These are phyloP conservation scores for Hyposoter didymator DNA, from an alignment of 2,888 invertebrate species.

Conservation along the genomic window DNA sequence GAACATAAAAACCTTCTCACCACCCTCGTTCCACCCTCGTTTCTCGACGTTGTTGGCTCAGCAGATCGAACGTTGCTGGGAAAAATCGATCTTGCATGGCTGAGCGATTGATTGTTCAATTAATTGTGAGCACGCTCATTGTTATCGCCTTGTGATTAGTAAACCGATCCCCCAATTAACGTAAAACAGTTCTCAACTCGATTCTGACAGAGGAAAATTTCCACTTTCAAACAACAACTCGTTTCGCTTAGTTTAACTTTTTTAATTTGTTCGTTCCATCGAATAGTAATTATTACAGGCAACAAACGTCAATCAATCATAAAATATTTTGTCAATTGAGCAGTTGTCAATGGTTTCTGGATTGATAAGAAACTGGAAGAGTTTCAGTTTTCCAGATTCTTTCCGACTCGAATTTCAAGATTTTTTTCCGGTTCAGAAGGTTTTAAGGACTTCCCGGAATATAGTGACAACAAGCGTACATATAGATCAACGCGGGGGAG, in stretches of 20 bases:
- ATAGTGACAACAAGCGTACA: conserved; percentile 33
- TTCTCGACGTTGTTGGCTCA: neutral
- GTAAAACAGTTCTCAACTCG: neutral
- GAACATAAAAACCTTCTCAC: conserved; percentile 27
- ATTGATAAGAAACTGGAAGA: conserved; percentile 20
- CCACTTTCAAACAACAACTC: neutral
- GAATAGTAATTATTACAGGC: too few relatives aligned
- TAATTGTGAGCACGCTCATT: neutral
- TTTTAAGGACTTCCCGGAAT: conserved; percentile 34
- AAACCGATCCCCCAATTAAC: neutral
- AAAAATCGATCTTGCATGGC: conserved; percentile 14
- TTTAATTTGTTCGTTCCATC: neutral
- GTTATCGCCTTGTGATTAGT: neutral
- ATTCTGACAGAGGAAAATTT: neutral
- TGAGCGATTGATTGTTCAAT: neutral
- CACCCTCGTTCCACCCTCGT: neutral
- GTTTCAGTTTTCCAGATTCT: conserved; percentile 8
- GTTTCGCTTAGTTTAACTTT: neutral
- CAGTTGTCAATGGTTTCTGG: conserved; percentile 3
- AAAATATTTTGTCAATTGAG: neutral
- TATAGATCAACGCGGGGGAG: conserved; percentile 69
- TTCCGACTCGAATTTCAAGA: neutral
- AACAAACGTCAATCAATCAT: neutral
- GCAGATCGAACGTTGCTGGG: neutral
- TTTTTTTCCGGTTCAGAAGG: conserved; percentile 31